phyloP scores from a whole-genome alignment of 2,888 invertebrate species.

The Griposia aprilina region DNA sequence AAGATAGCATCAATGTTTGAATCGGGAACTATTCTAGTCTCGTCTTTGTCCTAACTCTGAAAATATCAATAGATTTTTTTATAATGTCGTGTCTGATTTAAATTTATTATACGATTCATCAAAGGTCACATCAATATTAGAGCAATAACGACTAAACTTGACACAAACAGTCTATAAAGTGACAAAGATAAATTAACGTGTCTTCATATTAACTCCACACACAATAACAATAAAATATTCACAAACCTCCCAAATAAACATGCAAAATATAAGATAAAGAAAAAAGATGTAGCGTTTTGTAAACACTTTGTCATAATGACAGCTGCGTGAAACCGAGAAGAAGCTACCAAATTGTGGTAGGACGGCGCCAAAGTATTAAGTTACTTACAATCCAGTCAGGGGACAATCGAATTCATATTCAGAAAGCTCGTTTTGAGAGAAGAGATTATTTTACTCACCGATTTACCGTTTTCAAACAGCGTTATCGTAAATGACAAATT shows the following conservation, averaged over 20 bases:
- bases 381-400: slow-evolving; percentile 77
- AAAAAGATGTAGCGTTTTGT: slow-evolving; percentile 70
- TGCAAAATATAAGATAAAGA: slow-evolving; percentile 31
- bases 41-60: neutral
- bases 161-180: neutral
- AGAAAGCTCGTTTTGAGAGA: slow-evolving; percentile 75
- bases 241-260: slow-evolving; percentile 33
- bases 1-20: slow-evolving; percentile 48
- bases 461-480: slow-evolving; percentile 80
- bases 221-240: slow-evolving; percentile 21
- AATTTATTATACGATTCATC: neutral
- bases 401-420: slow-evolving; percentile 78
- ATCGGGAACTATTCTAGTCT: slow-evolving; percentile 18
- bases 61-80: neutral
- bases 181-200: too few species aligned
- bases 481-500: slow-evolving; percentile 81
- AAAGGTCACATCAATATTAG: neutral
- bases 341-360: slow-evolving; percentile 80
- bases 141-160: neutral
- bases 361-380: slow-evolving; percentile 82
- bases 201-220: neutral
- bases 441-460: slow-evolving; percentile 81
- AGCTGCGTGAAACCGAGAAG: slow-evolving; percentile 70
- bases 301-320: slow-evolving; percentile 82
- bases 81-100: neutral